A percentile compares a stretch with the other conserved stretches of the same genome.
Conservation (phyloP, 2,888 invertebrate genomes). For the Cataglyphis rosenhaueri region DNA sequence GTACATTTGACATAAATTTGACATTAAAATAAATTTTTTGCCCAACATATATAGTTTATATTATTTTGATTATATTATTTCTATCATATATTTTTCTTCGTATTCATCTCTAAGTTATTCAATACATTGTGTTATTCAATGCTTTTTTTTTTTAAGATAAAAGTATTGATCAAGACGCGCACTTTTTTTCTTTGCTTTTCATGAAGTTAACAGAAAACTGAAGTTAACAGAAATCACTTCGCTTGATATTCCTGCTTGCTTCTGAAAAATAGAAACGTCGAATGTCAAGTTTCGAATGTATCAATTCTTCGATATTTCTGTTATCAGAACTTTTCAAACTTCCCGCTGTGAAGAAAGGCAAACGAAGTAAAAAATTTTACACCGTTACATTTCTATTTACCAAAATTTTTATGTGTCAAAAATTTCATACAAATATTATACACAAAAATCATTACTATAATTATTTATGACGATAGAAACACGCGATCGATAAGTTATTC, state of each 20-base stretch:
- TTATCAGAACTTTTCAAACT: background rate
- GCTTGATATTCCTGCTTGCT: background rate
- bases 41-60: background rate
- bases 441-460: background rate
- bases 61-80: background rate
- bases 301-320: slow-evolving; percentile 22
- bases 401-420: background rate
- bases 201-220: background rate
- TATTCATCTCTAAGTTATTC: background rate
- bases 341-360: background rate
- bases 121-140: background rate
- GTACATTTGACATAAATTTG: background rate
- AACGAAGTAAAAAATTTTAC: background rate
- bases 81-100: background rate
- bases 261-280: background rate
- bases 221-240: background rate
- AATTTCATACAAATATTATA: background rate
- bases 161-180: background rate
- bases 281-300: slow-evolving; percentile 3
- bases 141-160: background rate
- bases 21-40: background rate
- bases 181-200: slow-evolving; percentile 8
- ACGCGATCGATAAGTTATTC: background rate
- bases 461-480: background rate
- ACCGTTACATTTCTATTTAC: background rate